phyloP scores from a whole-genome alignment of 2,113 vertebrate species.

The Hyla sarda region DNA sequence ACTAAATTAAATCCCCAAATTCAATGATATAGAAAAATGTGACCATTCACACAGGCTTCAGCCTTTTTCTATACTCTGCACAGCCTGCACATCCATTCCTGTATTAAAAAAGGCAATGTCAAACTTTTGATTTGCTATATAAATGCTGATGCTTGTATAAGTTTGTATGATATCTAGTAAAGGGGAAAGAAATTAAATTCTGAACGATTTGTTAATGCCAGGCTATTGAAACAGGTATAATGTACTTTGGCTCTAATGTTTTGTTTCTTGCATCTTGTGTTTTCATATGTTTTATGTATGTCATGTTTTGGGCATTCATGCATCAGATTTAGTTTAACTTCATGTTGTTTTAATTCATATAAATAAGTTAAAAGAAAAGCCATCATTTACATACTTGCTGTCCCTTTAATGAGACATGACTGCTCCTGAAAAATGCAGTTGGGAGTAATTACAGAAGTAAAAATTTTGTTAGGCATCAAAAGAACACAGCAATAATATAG shows the following conservation, averaged over 20 bases:
- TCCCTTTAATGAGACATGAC: not conserved
- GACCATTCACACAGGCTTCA: too few species aligned
- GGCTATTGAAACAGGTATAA: not conserved
- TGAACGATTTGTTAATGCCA: too few species aligned
- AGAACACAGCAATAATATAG: not conserved
- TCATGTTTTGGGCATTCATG: slow-evolving; percentile 17
- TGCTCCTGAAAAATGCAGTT: not conserved
- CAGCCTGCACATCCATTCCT: too few species aligned
- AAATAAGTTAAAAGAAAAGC: not conserved
- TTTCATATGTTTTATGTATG: slow-evolving; percentile 30
- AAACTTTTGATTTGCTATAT: too few species aligned
- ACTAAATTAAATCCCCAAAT: too few species aligned
- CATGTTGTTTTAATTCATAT: slow-evolving; percentile 26
- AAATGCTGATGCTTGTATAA: too few species aligned
- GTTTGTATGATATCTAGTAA: too few species aligned
- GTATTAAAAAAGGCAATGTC: too few species aligned
- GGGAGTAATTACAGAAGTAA: not conserved
- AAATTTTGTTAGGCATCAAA: not conserved
- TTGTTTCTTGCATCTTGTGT: not conserved
- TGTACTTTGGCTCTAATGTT: not conserved
- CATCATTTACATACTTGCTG: not conserved
- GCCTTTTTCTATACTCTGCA: too few species aligned
- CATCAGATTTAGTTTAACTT: slow-evolving; percentile 9
- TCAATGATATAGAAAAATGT: too few species aligned
- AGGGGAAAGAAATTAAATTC: too few species aligned